Evolutionary conservation across 1,140 invertebrate genomes (phyloP).

Genomic region (Drosophila asahinai): DNA sequence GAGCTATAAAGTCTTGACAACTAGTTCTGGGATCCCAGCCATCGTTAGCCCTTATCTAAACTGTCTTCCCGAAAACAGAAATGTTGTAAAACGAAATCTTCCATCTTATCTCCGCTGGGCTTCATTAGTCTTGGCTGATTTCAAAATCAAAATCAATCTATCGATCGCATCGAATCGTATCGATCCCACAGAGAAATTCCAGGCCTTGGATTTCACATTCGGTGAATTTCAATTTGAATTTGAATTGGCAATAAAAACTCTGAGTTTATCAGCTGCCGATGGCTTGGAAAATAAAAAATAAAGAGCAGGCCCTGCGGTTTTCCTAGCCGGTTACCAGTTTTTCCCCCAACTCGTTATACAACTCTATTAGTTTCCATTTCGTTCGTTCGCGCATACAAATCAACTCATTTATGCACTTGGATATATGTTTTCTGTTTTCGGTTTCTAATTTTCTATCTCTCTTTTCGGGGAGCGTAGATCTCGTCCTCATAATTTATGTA

Average conservation of each 20-base stretch:
- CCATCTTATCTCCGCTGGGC: conserved; percentile 34
- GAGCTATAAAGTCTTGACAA: conserved; percentile 36
- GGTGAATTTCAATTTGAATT: conserved; percentile 62
- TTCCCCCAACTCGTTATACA: conserved; percentile 70
- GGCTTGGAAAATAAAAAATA: conserved; percentile 24
- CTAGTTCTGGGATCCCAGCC: conserved; percentile 2
- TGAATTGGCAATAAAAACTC: conserved; percentile 76
- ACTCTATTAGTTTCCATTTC: conserved; percentile 78
- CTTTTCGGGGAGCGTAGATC: conserved; percentile 21
- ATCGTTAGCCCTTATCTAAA: conserved; percentile 40
- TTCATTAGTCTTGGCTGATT: conserved; percentile 40
- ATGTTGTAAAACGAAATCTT: conserved; percentile 31
- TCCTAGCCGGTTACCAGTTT: conserved; percentile 62
- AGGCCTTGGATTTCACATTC: conserved; percentile 36
- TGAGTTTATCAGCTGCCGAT: conserved; percentile 76
- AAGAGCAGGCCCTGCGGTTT: conserved; percentile 35
- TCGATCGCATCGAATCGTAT: conserved; percentile 21
- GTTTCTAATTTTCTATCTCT: conserved; percentile 11
- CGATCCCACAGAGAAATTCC: conserved; percentile 36
- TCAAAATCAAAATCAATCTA: conserved; percentile 38
- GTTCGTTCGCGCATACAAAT: conserved; percentile 67
- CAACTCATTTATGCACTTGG: conserved; percentile 64
- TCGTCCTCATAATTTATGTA: conserved; percentile 75
- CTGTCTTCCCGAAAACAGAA: conserved; percentile 19
- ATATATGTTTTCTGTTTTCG: not conserved